Evolutionary conservation across 2,113 vertebrate species (phyloP).

Genomic region (Dunckerocampus dactyliophorus): DNA sequence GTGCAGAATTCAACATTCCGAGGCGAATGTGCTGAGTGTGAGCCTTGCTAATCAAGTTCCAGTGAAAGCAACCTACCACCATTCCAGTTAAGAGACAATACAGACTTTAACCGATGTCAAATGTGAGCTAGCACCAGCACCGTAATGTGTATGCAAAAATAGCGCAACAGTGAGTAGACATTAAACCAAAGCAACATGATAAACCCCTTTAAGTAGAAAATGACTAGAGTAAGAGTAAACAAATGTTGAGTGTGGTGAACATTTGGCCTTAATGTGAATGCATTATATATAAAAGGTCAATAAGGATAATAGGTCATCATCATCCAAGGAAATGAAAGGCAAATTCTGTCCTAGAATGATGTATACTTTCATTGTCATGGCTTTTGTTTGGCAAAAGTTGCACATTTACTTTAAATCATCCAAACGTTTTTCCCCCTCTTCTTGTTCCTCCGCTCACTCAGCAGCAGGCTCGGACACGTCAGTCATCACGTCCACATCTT

Average conservation of each 20-base stretch:
- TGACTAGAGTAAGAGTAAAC: no score
- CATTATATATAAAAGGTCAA: slow-evolving; percentile 2
- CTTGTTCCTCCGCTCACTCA: slow-evolving; percentile 43
- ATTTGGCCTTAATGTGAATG: slow-evolving; percentile 43
- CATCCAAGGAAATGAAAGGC: slow-evolving; percentile 1
- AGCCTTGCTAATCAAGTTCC: slow-evolving; percentile 4
- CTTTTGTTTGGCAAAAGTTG: slow-evolving; percentile 8
- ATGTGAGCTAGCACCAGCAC: neutral
- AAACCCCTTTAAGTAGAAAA: slow-evolving; percentile 29
- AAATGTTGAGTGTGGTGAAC: neutral
- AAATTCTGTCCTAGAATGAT: slow-evolving; percentile 8
- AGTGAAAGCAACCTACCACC: slow-evolving; percentile 53
- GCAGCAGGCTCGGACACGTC: slow-evolving; percentile 51
- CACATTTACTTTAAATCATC: neutral
- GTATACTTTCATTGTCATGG: neutral
- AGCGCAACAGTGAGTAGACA: neutral
- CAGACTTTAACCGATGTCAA: neutral
- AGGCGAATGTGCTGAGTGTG: slow-evolving; percentile 15
- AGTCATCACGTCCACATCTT: slow-evolving; percentile 49
- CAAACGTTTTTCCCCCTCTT: neutral
- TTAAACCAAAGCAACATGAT: neutral
- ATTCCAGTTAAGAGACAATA: neutral
- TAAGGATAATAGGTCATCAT: slow-evolving; percentile 18
- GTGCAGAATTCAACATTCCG: slow-evolving; percentile 9
- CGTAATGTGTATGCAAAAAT: slow-evolving; percentile 28